phyloP scores from a whole-genome alignment of 2,888 invertebrate species.

The Uropetala carovei region DNA sequence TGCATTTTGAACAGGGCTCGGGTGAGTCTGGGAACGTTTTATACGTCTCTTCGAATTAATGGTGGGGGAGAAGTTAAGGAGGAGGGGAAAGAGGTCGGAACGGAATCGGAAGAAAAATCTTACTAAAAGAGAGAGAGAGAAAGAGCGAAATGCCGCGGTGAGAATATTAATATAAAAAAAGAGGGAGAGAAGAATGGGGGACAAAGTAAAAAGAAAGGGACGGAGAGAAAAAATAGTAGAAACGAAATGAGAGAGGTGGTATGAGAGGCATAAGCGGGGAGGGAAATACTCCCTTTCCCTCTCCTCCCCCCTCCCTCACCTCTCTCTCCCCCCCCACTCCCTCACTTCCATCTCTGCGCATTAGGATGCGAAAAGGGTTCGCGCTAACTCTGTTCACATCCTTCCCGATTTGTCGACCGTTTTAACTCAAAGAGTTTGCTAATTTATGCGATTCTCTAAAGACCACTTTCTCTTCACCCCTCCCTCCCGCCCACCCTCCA shows the following conservation, averaged over 20 bases:
- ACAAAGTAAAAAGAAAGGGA: conserved; percentile 11
- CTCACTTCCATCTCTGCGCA: conserved; percentile 57
- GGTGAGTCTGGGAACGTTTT: not conserved
- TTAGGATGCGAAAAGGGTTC: conserved; percentile 65
- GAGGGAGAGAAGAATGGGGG: conserved; percentile 11
- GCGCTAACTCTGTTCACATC: conserved; percentile 67
- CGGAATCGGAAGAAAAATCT: not conserved
- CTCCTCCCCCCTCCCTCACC: not conserved
- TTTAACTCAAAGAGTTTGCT: conserved; percentile 64
- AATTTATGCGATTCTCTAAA: conserved; percentile 55
- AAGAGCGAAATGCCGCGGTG: not conserved
- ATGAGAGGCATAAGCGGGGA: not conserved
- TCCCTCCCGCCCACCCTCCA: not conserved
- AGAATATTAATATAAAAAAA: conserved; percentile 64
- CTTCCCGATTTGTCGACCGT: conserved; percentile 64
- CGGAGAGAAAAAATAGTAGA: conserved; percentile 35
- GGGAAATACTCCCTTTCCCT: not conserved
- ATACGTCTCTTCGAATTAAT: conserved; percentile 29
- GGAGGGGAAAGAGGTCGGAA: not conserved
- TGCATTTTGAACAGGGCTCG: not conserved
- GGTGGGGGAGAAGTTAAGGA: not conserved
- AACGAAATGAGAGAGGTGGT: conserved; percentile 63
- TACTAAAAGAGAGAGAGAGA: not conserved
- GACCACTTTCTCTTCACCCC: conserved; percentile 45
- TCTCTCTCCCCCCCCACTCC: not conserved